These are phyloP conservation scores for Cetoscarus ocellatus DNA, from an alignment of 2,797 vertebrate species.

Conservation along the genomic window DNA sequence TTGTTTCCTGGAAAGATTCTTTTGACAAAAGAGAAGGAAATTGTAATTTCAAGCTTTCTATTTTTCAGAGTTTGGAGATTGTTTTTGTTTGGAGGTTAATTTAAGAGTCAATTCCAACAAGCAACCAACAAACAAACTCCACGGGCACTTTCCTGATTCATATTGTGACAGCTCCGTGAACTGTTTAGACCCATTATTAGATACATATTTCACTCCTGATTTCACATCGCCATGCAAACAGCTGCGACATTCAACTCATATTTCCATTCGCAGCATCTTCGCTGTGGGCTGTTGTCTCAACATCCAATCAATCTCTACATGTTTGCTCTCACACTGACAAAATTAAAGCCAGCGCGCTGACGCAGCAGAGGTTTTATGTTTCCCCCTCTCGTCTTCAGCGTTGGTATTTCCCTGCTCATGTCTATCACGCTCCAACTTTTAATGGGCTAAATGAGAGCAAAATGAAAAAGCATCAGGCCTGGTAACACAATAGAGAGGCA, in stretches of 20 bases:
- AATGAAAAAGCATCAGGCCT: conserved; percentile 53
- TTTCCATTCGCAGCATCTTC: conserved; percentile 36
- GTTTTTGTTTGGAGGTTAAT: background rate
- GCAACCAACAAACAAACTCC: background rate
- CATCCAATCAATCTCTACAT: conserved; percentile 50
- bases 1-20: too few relatives aligned
- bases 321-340: conserved; percentile 37
- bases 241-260: conserved; percentile 25
- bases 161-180: conserved; percentile 32
- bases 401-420: conserved; percentile 37
- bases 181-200: conserved; percentile 21
- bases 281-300: conserved; percentile 45
- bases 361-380: conserved; percentile 24
- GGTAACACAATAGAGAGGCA: conserved; percentile 52
- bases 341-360: conserved; percentile 16
- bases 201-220: conserved; percentile 23
- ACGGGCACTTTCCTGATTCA: background rate
- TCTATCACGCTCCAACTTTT: conserved; percentile 49
- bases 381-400: conserved; percentile 5
- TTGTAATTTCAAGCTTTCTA: too few relatives aligned
- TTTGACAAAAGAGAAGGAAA: too few relatives aligned
- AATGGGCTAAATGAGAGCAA: conserved; percentile 58
- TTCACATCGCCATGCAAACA: conserved; percentile 15
- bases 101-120: conserved; percentile 14
- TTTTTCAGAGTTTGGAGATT: too few relatives aligned